These are phyloP conservation scores for Apodemus speciosus DNA, from an alignment of 2,113 vertebrate species.

Conservation along the genomic window DNA sequence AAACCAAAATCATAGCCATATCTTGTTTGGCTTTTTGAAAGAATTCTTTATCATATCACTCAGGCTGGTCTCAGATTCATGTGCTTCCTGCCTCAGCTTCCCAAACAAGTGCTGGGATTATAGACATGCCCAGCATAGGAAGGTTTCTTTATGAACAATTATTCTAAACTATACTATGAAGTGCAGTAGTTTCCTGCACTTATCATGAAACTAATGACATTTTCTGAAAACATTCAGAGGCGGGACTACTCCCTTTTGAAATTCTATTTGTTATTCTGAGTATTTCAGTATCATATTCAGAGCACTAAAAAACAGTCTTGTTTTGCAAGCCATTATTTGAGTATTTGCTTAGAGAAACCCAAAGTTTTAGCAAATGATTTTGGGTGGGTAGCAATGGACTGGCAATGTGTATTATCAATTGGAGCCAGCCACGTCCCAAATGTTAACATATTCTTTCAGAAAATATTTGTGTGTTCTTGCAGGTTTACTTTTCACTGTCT, in stretches of 20 bases:
- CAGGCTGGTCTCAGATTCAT: no score
- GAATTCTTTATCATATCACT: background rate
- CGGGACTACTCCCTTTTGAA: background rate
- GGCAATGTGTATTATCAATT: background rate
- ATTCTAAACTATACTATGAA: background rate
- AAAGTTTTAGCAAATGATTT: background rate
- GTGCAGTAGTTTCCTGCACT: background rate
- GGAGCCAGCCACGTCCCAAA: background rate
- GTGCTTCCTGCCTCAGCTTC: background rate
- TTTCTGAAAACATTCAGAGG: slow-evolving; percentile 38
- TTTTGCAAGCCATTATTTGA: background rate
- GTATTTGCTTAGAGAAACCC: slow-evolving; percentile 39
- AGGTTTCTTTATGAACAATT: slow-evolving; percentile 50
- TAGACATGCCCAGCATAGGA: background rate
- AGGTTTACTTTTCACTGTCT: background rate
- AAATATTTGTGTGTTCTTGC: slow-evolving; percentile 18
- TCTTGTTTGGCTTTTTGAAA: background rate
- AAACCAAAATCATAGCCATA: background rate
- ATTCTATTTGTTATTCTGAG: slow-evolving; percentile 17
- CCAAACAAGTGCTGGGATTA: background rate
- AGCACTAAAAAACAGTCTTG: background rate
- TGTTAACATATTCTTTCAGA: background rate
- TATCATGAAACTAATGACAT: background rate
- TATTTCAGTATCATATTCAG: background rate
- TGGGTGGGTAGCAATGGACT: background rate